Conservation (phyloP, 1,140 invertebrate genomes). For the Saxidomus purpurata region DNA sequence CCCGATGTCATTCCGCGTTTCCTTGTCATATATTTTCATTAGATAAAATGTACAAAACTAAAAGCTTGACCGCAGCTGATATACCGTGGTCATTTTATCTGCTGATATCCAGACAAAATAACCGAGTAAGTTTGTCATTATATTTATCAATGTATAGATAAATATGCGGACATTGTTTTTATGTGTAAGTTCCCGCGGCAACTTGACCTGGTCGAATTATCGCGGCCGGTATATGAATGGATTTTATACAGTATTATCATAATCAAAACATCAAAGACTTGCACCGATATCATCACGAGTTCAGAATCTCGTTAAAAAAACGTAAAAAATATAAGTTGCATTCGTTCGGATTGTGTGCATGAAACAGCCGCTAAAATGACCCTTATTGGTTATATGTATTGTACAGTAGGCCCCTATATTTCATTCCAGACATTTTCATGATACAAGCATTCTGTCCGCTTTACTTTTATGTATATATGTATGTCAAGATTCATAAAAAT, state of each 20-base stretch:
- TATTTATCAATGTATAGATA: constrained; percentile 1
- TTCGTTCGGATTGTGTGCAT: no score
- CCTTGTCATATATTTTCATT: constrained; percentile 32
- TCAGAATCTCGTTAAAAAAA: background rate
- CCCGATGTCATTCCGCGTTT: background rate
- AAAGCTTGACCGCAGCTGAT: background rate
- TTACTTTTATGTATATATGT: no score
- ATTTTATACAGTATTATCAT: background rate
- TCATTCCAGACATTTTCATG: no score
- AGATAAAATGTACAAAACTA: background rate
- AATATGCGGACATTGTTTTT: constrained; percentile 17
- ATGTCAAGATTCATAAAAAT: no score
- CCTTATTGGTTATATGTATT: no score
- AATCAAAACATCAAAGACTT: background rate
- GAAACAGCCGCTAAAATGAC: no score
- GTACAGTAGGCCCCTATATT: no score
- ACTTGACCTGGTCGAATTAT: constrained; percentile 28
- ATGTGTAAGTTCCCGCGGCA: constrained; percentile 33
- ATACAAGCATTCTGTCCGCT: no score
- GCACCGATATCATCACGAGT: background rate
- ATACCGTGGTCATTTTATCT: constrained; percentile 16
- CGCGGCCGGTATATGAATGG: background rate
- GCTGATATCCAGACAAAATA: background rate
- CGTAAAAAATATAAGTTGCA: no score
- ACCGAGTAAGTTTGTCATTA: background rate